These are phyloP conservation scores for Cyclina sinensis DNA, from an alignment of 1,140 invertebrate species.

Conservation along the genomic window DNA sequence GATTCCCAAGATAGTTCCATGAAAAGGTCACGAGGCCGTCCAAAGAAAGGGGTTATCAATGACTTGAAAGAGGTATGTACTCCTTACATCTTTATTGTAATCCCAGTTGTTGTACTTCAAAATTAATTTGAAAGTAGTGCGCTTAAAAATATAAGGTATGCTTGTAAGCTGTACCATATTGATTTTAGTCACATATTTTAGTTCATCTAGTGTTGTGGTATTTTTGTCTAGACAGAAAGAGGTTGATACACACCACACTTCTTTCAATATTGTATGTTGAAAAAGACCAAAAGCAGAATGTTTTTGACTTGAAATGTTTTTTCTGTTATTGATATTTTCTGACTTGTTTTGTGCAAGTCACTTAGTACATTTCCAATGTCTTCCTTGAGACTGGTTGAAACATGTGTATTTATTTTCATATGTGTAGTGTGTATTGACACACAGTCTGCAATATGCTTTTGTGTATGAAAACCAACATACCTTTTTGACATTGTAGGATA, in stretches of 20 bases:
- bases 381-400: not conserved
- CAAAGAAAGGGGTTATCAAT: slow-evolving; percentile 38
- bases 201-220: not conserved
- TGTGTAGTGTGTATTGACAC: too few species aligned
- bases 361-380: not conserved
- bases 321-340: not conserved
- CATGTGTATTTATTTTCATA: too few species aligned
- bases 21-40: slow-evolving; percentile 39
- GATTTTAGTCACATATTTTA: not conserved
- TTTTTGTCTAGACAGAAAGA: too few species aligned
- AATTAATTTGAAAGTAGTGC: too few species aligned
- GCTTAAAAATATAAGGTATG: not conserved
- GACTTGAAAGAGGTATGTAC: slow-evolving; percentile 46
- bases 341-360: not conserved
- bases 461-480: not conserved
- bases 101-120: not conserved
- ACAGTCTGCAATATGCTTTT: not conserved
- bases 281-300: too few species aligned
- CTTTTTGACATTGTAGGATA: slow-evolving; percentile 62
- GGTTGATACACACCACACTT: too few species aligned
- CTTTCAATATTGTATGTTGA: too few species aligned
- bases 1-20: slow-evolving; percentile 52
- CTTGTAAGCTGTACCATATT: not conserved
- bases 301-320: not conserved
- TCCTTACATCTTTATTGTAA: not conserved